Percentiles rank a stretch among this genome's conserved stretches.
Evolutionary conservation across 2,888 invertebrate genomes (phyloP).

Genomic region (Chaitophorus viminalis): DNA sequence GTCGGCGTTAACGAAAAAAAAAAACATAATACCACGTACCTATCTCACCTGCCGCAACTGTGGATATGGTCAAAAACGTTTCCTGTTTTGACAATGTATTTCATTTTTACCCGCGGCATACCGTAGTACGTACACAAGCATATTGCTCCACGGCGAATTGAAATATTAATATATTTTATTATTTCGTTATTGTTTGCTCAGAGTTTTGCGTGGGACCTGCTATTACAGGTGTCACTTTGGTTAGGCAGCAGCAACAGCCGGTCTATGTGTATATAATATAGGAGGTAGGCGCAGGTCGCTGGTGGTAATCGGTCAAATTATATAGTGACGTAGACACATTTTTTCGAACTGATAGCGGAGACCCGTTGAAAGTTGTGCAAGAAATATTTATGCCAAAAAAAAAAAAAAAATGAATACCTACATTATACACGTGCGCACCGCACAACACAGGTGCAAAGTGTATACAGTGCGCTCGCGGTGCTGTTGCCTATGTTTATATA

Average conservation of each 20-base stretch:
- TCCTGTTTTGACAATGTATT: background rate
- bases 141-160: background rate
- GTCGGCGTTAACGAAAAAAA: too few relatives aligned
- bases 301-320: conserved; percentile 26
- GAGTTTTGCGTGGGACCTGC: background rate
- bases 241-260: background rate
- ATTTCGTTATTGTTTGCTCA: background rate
- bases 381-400: conserved; percentile 23
- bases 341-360: background rate
- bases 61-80: background rate
- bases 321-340: conserved; percentile 48
- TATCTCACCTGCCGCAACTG: too few relatives aligned
- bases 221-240: background rate
- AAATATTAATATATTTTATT: background rate
- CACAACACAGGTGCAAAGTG: background rate
- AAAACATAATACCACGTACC: too few relatives aligned
- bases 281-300: background rate
- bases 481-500: background rate
- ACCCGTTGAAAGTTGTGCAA: conserved; percentile 41
- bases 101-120: background rate
- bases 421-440: background rate
- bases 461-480: background rate
- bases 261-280: background rate
- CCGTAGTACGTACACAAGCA: background rate
- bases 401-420: background rate